Evolutionary conservation across 2,113 vertebrate genomes (phyloP), one percentile per base, ranked within the genome.

Genomic region (Oncorhynchus masou): DNA sequence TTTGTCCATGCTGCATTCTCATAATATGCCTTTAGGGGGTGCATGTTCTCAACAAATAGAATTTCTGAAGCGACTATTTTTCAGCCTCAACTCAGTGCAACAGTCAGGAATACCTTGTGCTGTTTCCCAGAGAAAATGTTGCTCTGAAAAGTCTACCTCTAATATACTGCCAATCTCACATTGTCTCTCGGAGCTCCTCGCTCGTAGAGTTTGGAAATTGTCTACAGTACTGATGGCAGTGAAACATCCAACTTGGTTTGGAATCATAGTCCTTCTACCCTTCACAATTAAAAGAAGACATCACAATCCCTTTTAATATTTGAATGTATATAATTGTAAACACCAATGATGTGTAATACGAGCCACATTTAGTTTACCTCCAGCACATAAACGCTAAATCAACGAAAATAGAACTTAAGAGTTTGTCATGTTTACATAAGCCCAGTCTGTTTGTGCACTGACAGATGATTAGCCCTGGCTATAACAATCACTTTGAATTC

Each of bases 361-460:
- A 16, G 74, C 75, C 54, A 39, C 71, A 9, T 77, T 49, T 34
- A 2, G 5, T 48, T 51, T 27, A 9, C 54, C 48, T 31, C 3
- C 0, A 15, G 70, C 74, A 71, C 62, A 8, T 80, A 67, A 64
- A 80, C 72, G 82, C 76, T 78, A 74, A 45, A 71, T 75, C 80
- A 57, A 81, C 39, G 51, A 79, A 77, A 78, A 60, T 20, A 45
- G 65, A 82, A 65, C 59, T 57, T 49, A 81, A 72, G 62, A 60
- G 77, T 84, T 81, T 27, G 25, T 64, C 8, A 87, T 90, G 87
- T 91, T 91, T 91, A 91, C 90, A 79, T 81, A 79, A 81, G 79
- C 82, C 81, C 71, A 71, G 79, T 83, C 83, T 81, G 81, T 81
- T 79, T 81, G 79, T 89, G 86, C 86, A 87, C 85, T 84, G 59